Evolutionary conservation across 2,888 invertebrate genomes (phyloP).

Genomic region (Pterostichus madidus): DNA sequence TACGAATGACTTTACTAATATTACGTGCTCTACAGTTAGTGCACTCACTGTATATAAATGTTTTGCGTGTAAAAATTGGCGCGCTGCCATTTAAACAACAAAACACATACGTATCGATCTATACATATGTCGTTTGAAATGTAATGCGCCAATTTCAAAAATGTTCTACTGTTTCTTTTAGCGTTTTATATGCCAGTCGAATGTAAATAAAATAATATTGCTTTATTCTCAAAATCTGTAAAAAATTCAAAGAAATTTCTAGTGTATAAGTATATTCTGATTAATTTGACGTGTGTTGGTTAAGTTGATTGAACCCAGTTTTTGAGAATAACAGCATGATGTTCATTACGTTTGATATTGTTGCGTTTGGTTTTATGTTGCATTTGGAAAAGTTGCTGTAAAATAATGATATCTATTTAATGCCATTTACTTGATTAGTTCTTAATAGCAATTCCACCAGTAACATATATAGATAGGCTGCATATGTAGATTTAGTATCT

Average conservation of each 20-base stretch:
- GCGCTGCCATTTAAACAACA: conserved; percentile 21
- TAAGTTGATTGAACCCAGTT: conserved; percentile 27
- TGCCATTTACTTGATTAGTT: conserved; percentile 65
- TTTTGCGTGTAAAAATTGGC: conserved; percentile 51
- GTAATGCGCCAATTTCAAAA: conserved; percentile 38
- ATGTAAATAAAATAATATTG: conserved; percentile 57
- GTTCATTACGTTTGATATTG: conserved; percentile 33
- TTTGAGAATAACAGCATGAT: conserved; percentile 52
- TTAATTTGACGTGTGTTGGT: background rate
- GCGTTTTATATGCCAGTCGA: conserved; percentile 47
- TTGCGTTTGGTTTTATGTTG: conserved; percentile 49
- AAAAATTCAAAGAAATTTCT: conserved; percentile 4
- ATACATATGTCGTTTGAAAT: conserved; percentile 4
- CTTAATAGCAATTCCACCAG: conserved; percentile 66
- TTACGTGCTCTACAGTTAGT: conserved; percentile 66
- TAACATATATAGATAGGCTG: conserved; percentile 67
- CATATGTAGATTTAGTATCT: conserved; percentile 67
- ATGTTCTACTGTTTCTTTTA: conserved; percentile 46
- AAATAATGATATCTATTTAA: conserved; percentile 67
- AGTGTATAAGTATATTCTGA: conserved; percentile 12
- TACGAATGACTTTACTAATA: conserved; percentile 64
- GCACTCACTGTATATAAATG: conserved; percentile 63
- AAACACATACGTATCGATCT: background rate
- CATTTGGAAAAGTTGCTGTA: conserved; percentile 64
- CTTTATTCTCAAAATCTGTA: conserved; percentile 50